Evolutionary conservation across 2,888 invertebrate genomes (phyloP).

Genomic region (Xanthorhoe spadicearia): DNA sequence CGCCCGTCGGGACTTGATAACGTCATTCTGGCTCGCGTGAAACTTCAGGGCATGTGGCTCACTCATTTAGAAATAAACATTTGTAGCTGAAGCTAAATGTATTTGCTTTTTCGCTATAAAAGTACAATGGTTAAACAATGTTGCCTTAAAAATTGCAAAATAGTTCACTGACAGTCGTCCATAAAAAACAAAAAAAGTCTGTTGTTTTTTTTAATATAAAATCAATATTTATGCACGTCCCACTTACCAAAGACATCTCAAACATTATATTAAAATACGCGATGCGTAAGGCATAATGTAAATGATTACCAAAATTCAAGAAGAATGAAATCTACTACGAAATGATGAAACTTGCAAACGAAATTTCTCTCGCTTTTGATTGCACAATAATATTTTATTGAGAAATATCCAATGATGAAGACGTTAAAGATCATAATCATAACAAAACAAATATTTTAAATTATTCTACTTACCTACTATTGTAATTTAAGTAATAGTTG

Average conservation of each 20-base stretch:
- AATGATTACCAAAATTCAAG: not conserved
- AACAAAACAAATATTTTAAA: too few relatives aligned
- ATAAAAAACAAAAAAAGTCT: too few relatives aligned
- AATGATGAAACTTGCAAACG: not conserved
- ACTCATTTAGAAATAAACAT: slow-evolving; percentile 9
- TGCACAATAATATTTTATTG: too few relatives aligned
- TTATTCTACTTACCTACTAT: too few relatives aligned
- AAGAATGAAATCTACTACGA: not conserved
- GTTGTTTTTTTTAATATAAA: not conserved
- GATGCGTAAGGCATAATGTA: too few relatives aligned
- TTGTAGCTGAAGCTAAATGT: not conserved
- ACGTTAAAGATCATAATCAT: too few relatives aligned
- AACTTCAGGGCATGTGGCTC: slow-evolving; percentile 44
- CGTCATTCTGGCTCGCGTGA: slow-evolving; percentile 54
- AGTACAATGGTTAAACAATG: too few relatives aligned
- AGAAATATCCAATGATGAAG: too few relatives aligned
- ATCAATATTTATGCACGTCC: not conserved
- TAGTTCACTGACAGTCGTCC: too few relatives aligned
- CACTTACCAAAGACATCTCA: slow-evolving; percentile 3
- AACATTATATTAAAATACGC: slow-evolving; percentile 3
- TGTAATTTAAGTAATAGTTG: too few relatives aligned
- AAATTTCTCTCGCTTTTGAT: slow-evolving; percentile 1
- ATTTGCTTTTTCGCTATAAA: too few relatives aligned
- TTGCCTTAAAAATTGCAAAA: too few relatives aligned
- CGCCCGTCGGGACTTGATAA: slow-evolving; percentile 60